Conservation (phyloP, 2,113 vertebrate genomes). For the Hydropotes inermis region DNA sequence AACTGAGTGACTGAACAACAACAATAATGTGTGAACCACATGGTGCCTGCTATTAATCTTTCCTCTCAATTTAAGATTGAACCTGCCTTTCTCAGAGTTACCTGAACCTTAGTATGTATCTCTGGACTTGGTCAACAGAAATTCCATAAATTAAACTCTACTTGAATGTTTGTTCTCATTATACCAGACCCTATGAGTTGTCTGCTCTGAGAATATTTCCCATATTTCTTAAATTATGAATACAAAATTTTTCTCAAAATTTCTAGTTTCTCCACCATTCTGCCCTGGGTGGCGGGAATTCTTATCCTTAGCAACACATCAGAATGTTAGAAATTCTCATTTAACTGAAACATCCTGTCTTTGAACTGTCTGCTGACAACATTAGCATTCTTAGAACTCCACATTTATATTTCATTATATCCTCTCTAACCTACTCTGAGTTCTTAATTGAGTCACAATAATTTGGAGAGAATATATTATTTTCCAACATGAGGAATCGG, state of each 20-base stretch:
- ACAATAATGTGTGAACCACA: background rate
- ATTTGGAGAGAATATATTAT: constrained; percentile 46
- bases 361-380: constrained; percentile 12
- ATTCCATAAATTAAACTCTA: background rate
- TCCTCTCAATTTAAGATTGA: background rate
- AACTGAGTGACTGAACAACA: background rate
- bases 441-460: constrained; percentile 50
- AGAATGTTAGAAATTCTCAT: constrained; percentile 31
- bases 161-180: background rate
- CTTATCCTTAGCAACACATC: background rate
- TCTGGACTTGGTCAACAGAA: background rate
- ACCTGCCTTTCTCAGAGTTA: background rate
- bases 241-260: background rate
- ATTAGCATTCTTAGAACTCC: constrained; percentile 24
- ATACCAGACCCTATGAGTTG: background rate
- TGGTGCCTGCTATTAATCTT: background rate
- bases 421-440: constrained; percentile 32
- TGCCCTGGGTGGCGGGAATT: background rate
- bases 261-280: background rate
- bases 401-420: constrained; percentile 20
- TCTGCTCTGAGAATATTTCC: background rate
- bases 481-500: constrained; percentile 22
- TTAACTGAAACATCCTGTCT: background rate
- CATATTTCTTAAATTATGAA: constrained; percentile 27
- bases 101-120: background rate